Conservation (phyloP, 2,888 invertebrate species). For the Abscondita cerata region DNA sequence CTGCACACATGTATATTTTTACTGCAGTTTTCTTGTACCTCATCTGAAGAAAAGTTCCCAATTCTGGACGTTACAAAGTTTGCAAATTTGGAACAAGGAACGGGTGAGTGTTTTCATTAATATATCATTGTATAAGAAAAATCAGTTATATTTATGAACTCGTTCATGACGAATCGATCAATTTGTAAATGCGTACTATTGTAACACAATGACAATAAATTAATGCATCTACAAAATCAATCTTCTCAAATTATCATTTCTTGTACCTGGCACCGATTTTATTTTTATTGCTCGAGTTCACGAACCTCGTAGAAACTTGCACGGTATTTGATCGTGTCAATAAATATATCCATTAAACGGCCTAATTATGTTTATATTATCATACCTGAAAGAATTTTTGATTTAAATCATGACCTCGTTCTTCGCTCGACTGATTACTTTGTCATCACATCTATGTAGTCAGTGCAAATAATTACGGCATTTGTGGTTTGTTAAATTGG, state of each 20-base stretch:
- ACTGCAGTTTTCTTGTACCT: conserved; percentile 13
- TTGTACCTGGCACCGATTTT: conserved; percentile 25
- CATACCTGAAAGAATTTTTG: background rate
- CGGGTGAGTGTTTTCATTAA: conserved; percentile 40
- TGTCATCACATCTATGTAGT: conserved; percentile 3
- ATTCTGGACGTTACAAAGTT: conserved; percentile 45
- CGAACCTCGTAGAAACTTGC: conserved; percentile 15
- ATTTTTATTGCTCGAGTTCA: conserved; percentile 24
- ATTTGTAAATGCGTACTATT: background rate
- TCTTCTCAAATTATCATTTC: background rate
- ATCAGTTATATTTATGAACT: no score
- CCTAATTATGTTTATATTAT: conserved; percentile 1
- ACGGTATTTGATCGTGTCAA: conserved; percentile 5
- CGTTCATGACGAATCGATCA: background rate
- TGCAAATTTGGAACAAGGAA: conserved; percentile 46
- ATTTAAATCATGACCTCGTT: conserved; percentile 19
- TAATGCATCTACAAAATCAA: background rate
- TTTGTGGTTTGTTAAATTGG: conserved; percentile 12
- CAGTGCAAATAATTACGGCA: conserved; percentile 8
- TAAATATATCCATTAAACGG: background rate
- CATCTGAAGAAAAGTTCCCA: conserved; percentile 39
- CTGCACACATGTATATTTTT: conserved; percentile 17
- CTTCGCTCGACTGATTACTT: conserved; percentile 18
- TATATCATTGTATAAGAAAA: no score
- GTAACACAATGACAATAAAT: conserved; percentile 2